phyloP scores from a whole-genome alignment of 2,888 invertebrate genomes.

The Sipha maydis region DNA sequence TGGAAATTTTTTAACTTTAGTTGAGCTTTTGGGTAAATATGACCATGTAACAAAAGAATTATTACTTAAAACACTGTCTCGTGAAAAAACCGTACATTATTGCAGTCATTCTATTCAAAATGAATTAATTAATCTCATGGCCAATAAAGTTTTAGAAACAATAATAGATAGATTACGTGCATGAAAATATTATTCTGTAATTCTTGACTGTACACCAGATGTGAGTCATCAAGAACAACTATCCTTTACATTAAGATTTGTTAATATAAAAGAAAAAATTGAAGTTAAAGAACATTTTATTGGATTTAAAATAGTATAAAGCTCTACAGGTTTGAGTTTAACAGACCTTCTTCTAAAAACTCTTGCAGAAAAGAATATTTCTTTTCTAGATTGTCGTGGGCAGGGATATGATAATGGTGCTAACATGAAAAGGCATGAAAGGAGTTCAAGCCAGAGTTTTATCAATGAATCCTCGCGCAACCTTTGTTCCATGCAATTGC shows the following conservation, averaged over 20 bases:
- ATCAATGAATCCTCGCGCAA: conserved; percentile 19
- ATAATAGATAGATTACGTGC: conserved; percentile 15
- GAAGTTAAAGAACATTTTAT: background rate
- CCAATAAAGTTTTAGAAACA: conserved; percentile 8
- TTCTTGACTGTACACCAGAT: conserved; percentile 2
- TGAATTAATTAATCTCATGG: conserved; percentile 14
- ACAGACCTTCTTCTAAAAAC: conserved; percentile 6
- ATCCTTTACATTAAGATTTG: conserved; percentile 8
- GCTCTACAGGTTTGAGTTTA: conserved; percentile 6
- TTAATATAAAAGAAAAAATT: conserved; percentile 20
- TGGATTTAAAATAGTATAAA: background rate
- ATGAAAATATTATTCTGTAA: conserved; percentile 18
- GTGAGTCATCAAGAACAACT: conserved; percentile 1
- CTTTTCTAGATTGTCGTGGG: conserved; percentile 3
- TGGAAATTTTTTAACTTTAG: conserved; percentile 36
- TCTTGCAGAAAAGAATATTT: background rate
- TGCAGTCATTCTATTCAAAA: conserved; percentile 7
- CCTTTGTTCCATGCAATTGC: conserved; percentile 29
- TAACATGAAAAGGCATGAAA: conserved; percentile 30
- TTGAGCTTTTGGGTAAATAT: conserved; percentile 32
- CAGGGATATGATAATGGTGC: conserved; percentile 25
- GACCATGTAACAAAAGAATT: conserved; percentile 27
- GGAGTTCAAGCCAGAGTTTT: conserved; percentile 35
- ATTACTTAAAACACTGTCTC: conserved; percentile 30
- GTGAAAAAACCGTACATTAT: conserved; percentile 18